Evolutionary conservation across 2,888 invertebrate species (phyloP), one percentile per base, ranked within the genome.

Genomic region (Drosophila tripunctata): DNA sequence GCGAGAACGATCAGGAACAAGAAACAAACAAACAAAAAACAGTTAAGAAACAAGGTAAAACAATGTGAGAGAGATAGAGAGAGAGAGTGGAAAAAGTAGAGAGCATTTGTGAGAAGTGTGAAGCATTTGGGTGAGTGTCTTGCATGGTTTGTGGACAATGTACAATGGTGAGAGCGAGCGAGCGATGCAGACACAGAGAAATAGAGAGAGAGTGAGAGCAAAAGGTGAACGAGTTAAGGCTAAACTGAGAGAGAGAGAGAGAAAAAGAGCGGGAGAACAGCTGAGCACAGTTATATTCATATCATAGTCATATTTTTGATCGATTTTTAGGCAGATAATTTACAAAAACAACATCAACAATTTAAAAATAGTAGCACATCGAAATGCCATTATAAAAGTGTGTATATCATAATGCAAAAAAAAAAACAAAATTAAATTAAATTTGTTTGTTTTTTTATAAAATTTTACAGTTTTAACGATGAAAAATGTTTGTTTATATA

Each of bases 321-420:
- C 54, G 36, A 54, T 64, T 74, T 57, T 73, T 75, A 80, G 82
- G 86, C 89, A 88, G 89, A 89, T 89, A 89, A 89, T 89, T 89
- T 89, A 89, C 89, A 87, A 89, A 89, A 89, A 89, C 88, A 85
- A 89, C 87, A 82, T 80, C 77, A 75, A 85, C 75, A 84, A 70
- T 65, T 85, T 60, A 41, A 63, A 63, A 66, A 62, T n/a, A 60
- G 52, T 62, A 70, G 63, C 74, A 70, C 61, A 67, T 70, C 61
- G 48, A 66, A 69, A 68, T 86, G 81, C 75, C 69, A 70, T 66
- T 78, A n/a, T n/a, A 69, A 78, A 54, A 75, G 58, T 51, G 50
- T 64, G 44, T 45, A 51, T 65, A 67, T 56, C 57, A 65, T 51
- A 48, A 68, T 67, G 61, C 38, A 36, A 62, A 56, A 52, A 45